Base-by-base conservation (phyloP, 2,888 invertebrate species). In the Cheilosia impressa region DNA sequence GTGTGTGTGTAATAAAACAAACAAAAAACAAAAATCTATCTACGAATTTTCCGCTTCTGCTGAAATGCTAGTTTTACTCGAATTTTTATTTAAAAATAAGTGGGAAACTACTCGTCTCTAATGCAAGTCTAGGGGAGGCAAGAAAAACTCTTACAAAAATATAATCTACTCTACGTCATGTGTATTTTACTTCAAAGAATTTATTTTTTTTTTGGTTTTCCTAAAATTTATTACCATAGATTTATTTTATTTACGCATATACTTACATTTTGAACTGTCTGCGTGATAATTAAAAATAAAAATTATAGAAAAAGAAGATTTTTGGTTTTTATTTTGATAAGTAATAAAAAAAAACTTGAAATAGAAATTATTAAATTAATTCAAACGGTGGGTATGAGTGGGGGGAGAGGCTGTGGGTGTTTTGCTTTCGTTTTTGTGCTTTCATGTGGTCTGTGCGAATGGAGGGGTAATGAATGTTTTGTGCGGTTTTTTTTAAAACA, bases 251-350 rank as follows among this genome's bases (percentile, higher is more conserved):
- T 13, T 22, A 6, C 34, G 43, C 50, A 55, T 76, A 89, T 92
- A 92, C 92, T 92, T 91, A 92, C 92, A 92, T 90, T 92, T 92
- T 69, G 92, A 92, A 88, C 89, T 90, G 90, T 90, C 92, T 92
- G 92, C 91, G 90, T 89, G 79, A 58, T 84, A 89, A 89, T 89
- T 90, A 87, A 89, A 89, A 89, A 89, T 88, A 88, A 88, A 89
- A 89, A 89, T 73, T 88, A 87, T 76, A 87, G 81, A 89, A 88
- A 88, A 77, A 87, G 79, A 75, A 83, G 57, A 69, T 72, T 72
- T 73, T 83, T 76, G 52, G 47, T 81, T 80, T 79, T 78, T 71
- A 81, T 83, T 72, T 72, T 69, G 69, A 69, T 71, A 58, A 60
- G 47, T 43, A 53, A 31, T 27, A 53, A 57, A 62, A 60, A 60